Base-by-base conservation (phyloP, 2,113 vertebrate genomes). In the Scomber colias region DNA sequence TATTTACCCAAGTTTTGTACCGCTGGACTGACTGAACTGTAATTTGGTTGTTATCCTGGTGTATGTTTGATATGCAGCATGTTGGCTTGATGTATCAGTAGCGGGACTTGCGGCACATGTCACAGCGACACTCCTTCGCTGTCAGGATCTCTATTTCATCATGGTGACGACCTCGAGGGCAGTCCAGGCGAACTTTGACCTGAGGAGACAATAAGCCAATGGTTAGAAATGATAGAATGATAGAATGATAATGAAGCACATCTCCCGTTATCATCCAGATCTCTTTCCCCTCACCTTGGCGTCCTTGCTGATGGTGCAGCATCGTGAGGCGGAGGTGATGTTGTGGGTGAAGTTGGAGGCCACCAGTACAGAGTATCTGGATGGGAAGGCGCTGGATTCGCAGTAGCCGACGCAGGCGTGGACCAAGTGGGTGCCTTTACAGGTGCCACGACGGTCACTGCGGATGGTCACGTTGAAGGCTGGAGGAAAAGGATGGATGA, bases 381-480 rank as follows among this genome's bases (percentile, higher is more conserved):
- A 97, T 0, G 97, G 97, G 81, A 97, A 98, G 60, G 97, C 96
- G 0, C 96, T 97, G 68, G 97, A 98, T 82, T 98, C 96, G 0
- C 97, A 98, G 93, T 97, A 95, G 62, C 96, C 97, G 77, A 97
- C 96, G 8, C 97, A 98, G 56, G 97, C 97, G 51, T 96, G 91
- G 7, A 95, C 94, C 59, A 94, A 71, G 2, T 95, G 94, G 61
- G 92, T 93, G 51, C 96, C 96, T 65, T 91, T 94, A 69, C 97
- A 98, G 0, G 95, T 96, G 17, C 96, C 95, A 0, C 88, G 94
- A 1, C 70, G 94, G 89, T 96, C 96, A n/a, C 96, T 97, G 57
- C 94, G 95, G 81, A 98, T 95, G 6, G 96, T 97, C 61, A 97
- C 93, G 0, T 97, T 97, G 87, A 97, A 95, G 27, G 97, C 97